These are phyloP conservation scores for Apodemia mormo DNA, from an alignment of 2,888 invertebrate species.

Conservation along the genomic window DNA sequence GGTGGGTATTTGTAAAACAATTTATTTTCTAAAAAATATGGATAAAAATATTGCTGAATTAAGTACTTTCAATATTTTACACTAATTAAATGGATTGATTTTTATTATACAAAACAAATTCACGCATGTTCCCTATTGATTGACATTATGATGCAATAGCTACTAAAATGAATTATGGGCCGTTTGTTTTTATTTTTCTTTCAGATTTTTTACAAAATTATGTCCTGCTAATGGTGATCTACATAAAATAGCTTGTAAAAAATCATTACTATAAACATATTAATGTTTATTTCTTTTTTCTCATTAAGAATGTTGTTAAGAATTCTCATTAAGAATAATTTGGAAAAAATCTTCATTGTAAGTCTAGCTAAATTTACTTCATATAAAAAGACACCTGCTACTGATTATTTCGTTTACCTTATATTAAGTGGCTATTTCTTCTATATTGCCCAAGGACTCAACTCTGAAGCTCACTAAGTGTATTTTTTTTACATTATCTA, in stretches of 20 bases:
- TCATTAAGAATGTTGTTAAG: constrained; percentile 28
- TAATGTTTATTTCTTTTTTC: constrained; percentile 20
- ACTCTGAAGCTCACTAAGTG: constrained; percentile 55
- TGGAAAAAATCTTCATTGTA: not conserved
- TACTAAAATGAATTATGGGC: not conserved
- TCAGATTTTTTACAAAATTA: not conserved
- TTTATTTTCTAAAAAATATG: not conserved
- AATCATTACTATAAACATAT: not conserved
- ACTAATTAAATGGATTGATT: not conserved
- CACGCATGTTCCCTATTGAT: not conserved
- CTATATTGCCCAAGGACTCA: constrained; percentile 50
- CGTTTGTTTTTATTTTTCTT: not conserved
- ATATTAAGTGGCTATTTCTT: constrained; percentile 52
- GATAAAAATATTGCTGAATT: not conserved
- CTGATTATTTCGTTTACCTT: constrained; percentile 55
- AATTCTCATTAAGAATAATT: constrained; percentile 20
- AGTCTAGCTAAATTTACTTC: constrained; percentile 46
- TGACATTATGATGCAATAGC: not conserved
- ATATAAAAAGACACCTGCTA: constrained; percentile 60
- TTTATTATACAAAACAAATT: not conserved
- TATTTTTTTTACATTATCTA: constrained; percentile 57
- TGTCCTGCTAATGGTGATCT: not conserved
- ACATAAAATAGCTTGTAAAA: not conserved
- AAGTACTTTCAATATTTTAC: too few relatives aligned
- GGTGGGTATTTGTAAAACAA: too few relatives aligned